These are phyloP conservation scores for Hoplostethus mediterraneus DNA, from an alignment of 2,797 vertebrate genomes.

Conservation along the genomic window DNA sequence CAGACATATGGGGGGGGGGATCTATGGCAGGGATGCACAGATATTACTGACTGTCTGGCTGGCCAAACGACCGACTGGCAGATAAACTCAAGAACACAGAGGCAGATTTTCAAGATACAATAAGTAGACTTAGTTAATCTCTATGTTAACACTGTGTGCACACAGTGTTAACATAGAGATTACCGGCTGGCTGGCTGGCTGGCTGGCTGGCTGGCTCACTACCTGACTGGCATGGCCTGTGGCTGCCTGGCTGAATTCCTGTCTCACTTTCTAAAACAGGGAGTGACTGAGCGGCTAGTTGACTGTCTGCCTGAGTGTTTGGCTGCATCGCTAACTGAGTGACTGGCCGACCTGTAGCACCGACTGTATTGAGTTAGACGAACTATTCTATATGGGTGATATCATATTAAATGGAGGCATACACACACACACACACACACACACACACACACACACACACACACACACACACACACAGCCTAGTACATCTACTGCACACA, in stretches of 20 bases:
- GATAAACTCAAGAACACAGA: too few relatives aligned
- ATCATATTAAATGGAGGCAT: not conserved
- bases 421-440: conserved; percentile 8
- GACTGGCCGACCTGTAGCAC: not conserved
- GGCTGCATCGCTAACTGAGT: conserved; percentile 16
- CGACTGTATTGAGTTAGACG: conserved; percentile 1
- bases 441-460: too few relatives aligned
- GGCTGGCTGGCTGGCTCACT: not conserved
- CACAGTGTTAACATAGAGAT: conserved; percentile 22
- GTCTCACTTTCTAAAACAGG: conserved; percentile 34
- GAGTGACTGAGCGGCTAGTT: conserved; percentile 29
- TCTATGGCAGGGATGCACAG: too few relatives aligned
- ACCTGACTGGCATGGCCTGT: not conserved
- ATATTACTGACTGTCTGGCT: not conserved
- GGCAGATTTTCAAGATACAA: too few relatives aligned
- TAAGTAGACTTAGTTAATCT: too few relatives aligned
- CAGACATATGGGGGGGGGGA: too few relatives aligned
- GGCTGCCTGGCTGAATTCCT: conserved; percentile 1
- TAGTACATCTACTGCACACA: not conserved
- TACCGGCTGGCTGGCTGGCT: conserved; percentile 9
- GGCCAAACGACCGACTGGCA: not conserved
- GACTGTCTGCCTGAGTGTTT: conserved; percentile 12
- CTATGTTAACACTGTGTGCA: too few relatives aligned
- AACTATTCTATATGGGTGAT: not conserved
- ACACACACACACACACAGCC: not conserved